phyloP scores from a whole-genome alignment of 2,113 vertebrate genomes.

The Meleagris gallopavo region DNA sequence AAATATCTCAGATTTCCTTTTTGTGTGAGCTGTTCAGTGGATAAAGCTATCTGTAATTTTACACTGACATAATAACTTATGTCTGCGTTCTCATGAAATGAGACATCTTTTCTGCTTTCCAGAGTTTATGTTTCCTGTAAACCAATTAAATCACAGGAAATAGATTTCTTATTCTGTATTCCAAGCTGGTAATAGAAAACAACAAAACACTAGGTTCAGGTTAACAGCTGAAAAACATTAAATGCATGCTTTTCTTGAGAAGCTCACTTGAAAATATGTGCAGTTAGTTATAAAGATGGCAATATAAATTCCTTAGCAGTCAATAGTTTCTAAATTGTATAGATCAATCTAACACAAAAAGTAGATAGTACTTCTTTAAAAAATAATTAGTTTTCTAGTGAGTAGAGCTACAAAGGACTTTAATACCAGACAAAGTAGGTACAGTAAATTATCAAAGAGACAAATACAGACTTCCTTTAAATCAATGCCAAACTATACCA shows the following conservation, averaged over 20 bases:
- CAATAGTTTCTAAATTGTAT: neutral
- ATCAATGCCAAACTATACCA: neutral
- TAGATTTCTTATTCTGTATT: neutral
- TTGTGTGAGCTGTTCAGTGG: neutral
- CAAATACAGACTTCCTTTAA: neutral
- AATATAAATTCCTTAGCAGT: neutral
- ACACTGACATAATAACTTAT: neutral
- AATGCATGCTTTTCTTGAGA: neutral
- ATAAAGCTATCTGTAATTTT: neutral
- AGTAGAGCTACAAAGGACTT: neutral
- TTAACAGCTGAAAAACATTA: neutral
- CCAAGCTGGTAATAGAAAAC: neutral
- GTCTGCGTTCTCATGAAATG: neutral
- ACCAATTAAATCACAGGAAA: neutral
- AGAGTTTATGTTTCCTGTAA: neutral
- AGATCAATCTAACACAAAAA: neutral
- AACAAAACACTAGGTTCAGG: neutral
- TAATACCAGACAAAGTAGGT: neutral
- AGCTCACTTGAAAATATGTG: neutral
- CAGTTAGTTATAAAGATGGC: neutral
- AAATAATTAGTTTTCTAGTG: neutral
- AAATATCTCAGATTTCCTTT: neutral
- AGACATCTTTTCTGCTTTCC: neutral
- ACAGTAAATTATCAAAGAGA: neutral
- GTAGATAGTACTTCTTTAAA: neutral